Percentiles rank a stretch among this genome's conserved stretches.
These are phyloP conservation scores for Rhea americana DNA, from an alignment of 2,113 vertebrate species.

Conservation along the genomic window DNA sequence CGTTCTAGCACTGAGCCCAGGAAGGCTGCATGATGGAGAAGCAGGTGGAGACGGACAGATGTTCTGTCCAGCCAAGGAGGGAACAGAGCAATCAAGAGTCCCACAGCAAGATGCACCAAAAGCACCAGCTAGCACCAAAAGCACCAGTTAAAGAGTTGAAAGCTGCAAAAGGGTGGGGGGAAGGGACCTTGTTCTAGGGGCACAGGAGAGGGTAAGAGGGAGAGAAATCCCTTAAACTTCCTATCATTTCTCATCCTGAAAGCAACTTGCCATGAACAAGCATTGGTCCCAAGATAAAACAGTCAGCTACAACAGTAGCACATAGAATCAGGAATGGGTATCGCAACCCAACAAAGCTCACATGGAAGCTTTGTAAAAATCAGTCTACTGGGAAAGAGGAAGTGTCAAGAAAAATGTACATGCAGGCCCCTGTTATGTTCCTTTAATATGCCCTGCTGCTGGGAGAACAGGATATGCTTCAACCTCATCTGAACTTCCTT, in stretches of 20 bases:
- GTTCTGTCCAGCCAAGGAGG: not conserved
- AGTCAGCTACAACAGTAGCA: not conserved
- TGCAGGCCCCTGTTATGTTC: not conserved
- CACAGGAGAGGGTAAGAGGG: not conserved
- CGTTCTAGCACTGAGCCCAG: not conserved
- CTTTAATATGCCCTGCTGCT: not conserved
- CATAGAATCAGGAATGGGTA: not conserved
- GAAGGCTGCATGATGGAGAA: not conserved
- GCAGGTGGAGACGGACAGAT: not conserved
- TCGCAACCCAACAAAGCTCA: not conserved
- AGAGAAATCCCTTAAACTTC: not conserved
- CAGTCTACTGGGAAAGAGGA: not conserved
- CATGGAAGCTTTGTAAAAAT: not conserved
- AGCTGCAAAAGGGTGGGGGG: not conserved
- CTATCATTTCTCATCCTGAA: not conserved
- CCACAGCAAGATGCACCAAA: not conserved
- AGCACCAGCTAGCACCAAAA: not conserved
- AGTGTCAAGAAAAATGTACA: not conserved
- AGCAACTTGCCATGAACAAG: not conserved
- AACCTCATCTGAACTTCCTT: not conserved
- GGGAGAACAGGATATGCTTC: not conserved
- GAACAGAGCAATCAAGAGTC: not conserved
- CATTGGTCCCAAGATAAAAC: not conserved
- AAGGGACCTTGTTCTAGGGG: not conserved
- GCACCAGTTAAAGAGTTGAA: not conserved